A percentile compares a stretch with the other conserved stretches of the same genome.
phyloP scores from a whole-genome alignment of 2,113 vertebrate genomes.

The Poecilia latipinna region DNA sequence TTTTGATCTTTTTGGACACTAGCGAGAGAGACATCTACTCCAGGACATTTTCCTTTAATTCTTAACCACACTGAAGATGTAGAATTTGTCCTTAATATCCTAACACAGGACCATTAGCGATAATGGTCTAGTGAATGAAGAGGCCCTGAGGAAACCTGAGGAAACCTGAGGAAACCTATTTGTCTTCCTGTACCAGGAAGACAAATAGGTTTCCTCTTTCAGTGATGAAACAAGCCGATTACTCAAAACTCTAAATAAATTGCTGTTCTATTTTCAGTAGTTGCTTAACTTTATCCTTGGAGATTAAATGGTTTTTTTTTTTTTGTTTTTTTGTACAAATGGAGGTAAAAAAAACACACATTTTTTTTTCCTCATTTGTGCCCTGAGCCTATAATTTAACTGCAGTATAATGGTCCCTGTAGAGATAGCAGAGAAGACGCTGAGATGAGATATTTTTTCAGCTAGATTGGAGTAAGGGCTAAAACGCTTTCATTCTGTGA shows the following conservation, averaged over 20 bases:
- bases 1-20: neutral
- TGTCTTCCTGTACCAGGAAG: too few species aligned
- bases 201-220: neutral
- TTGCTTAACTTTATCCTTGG: neutral
- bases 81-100: neutral
- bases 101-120: neutral
- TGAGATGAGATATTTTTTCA: slow-evolving; percentile 1
- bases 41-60: neutral
- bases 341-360: neutral
- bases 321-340: neutral
- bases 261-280: neutral
- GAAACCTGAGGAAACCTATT: too few species aligned
- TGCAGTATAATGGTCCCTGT: neutral
- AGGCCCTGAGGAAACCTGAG: too few species aligned
- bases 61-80: neutral
- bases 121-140: too few species aligned
- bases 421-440: neutral
- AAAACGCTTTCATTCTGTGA: neutral
- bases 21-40: neutral
- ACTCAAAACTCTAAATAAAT: neutral
- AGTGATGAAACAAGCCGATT: neutral
- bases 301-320: neutral
- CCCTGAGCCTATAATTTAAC: neutral
- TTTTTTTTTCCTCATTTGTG: neutral
- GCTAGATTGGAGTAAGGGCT: neutral